A percentile compares a stretch with the other conserved stretches of the same genome.
Conservation (phyloP, 1,140 invertebrate species). For the Dendrolimus punctatus region DNA sequence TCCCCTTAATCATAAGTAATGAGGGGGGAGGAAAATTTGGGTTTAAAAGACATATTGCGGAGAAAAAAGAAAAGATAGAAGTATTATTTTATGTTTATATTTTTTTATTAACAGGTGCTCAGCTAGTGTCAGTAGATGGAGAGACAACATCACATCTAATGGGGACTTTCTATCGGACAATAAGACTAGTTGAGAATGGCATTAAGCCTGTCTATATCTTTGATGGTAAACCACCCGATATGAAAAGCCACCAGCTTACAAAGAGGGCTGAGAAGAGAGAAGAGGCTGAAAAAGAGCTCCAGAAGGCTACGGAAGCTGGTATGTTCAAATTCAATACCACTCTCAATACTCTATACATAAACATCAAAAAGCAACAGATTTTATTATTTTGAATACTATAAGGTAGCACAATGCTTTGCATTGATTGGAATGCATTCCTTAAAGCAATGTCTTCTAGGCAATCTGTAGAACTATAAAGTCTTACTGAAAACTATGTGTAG, state of each 20-base stretch:
- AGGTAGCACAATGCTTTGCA: no score
- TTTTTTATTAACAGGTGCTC: constrained; percentile 71
- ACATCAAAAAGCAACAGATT: no score
- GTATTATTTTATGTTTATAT: neutral
- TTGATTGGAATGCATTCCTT: no score
- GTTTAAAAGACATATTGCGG: no score
- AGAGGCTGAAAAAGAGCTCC: constrained; percentile 94
- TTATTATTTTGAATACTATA: no score
- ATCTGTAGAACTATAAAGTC: no score
- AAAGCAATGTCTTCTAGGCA: no score
- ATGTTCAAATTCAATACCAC: constrained; percentile 17
- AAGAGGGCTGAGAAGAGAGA: constrained; percentile 93
- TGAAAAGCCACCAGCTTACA: constrained; percentile 93
- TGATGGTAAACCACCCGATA: constrained; percentile 96
- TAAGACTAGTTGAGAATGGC: constrained; percentile 96
- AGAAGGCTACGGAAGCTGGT: constrained; percentile 93
- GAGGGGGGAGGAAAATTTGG: no score
- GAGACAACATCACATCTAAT: constrained; percentile 99
- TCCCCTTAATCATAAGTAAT: no score
- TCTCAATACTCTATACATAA: no score
- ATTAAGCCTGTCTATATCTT: constrained; percentile 99
- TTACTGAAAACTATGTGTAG: no score
- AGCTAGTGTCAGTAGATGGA: constrained; percentile 92
- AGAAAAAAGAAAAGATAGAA: neutral
- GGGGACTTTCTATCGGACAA: constrained; percentile 98